A percentile compares a stretch with the other conserved stretches of the same genome.
Conservation (phyloP, 2,888 invertebrate genomes). For the Arrhopalites spinosus region DNA sequence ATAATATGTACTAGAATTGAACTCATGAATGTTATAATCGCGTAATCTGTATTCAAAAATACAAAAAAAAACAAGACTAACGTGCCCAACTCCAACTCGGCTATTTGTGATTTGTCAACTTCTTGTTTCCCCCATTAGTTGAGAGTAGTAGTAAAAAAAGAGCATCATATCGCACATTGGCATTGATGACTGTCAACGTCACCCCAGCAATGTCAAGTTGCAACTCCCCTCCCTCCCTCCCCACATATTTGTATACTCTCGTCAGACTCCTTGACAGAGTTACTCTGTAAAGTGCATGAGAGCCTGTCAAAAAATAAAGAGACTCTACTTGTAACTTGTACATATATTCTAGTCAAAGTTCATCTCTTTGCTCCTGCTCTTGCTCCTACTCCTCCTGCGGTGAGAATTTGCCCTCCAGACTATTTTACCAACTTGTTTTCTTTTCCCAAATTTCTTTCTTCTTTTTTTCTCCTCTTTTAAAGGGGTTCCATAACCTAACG, state of each 20-base stretch:
- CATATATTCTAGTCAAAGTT: no score
- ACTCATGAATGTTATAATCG: no score
- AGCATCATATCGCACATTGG: no score
- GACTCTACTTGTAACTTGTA: no score
- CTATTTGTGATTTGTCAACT: no score
- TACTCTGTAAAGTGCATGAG: background rate
- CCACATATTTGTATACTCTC: background rate
- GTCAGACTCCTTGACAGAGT: background rate
- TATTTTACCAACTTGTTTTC: conserved; percentile 21
- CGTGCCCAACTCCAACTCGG: no score
- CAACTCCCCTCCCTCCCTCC: background rate
- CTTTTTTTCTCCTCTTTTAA: background rate
- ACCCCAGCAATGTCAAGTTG: background rate
- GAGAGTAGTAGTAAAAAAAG: no score
- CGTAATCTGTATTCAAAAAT: no score
- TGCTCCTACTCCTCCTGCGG: conserved; percentile 7
- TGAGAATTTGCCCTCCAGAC: conserved; percentile 18
- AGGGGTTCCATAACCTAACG: conserved; percentile 15
- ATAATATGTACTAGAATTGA: no score
- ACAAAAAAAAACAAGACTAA: no score
- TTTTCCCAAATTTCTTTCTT: background rate
- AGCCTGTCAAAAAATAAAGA: background rate
- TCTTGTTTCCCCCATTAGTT: no score
- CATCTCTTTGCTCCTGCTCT: no score
- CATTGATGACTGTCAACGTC: conserved; percentile 7